phyloP scores from a whole-genome alignment of 2,888 invertebrate species.

The Arenicola marina region DNA sequence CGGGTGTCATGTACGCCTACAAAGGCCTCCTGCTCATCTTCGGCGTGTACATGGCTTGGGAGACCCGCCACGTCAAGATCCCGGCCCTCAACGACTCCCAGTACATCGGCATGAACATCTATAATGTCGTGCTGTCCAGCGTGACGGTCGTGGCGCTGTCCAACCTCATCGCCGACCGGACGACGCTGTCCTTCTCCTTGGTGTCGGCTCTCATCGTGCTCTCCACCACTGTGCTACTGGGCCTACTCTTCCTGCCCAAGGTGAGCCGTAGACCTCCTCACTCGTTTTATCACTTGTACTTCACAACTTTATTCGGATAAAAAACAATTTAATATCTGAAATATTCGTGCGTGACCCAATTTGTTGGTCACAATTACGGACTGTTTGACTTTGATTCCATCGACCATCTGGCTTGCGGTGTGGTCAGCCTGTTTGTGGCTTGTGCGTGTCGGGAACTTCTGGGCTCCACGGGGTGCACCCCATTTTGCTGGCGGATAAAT shows the following conservation, averaged over 20 bases:
- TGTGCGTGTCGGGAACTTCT: too few relatives aligned
- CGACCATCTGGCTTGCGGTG: too few relatives aligned
- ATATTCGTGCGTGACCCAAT: too few relatives aligned
- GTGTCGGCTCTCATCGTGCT: conserved; percentile 82
- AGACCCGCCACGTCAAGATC: conserved; percentile 81
- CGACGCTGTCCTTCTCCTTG: conserved; percentile 60
- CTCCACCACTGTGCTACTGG: conserved; percentile 84
- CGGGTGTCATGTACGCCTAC: conserved; percentile 87
- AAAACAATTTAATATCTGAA: too few relatives aligned
- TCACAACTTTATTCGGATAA: too few relatives aligned
- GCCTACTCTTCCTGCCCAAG: conserved; percentile 86
- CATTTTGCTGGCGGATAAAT: too few relatives aligned
- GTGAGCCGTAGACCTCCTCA: conserved; percentile 60
- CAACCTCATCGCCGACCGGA: conserved; percentile 78
- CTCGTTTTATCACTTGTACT: too few relatives aligned
- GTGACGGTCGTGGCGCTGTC: conserved; percentile 83
- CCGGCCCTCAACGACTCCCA: conserved; percentile 90
- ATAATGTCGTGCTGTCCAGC: conserved; percentile 82
- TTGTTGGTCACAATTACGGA: too few relatives aligned
- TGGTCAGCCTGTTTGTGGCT: too few relatives aligned
- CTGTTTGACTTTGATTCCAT: too few relatives aligned
- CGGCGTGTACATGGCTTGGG: conserved; percentile 96
- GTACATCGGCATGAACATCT: conserved; percentile 88
- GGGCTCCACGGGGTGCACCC: too few relatives aligned
- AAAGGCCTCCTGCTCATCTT: conserved; percentile 85